Conservation (phyloP, 2,797 vertebrate genomes). For the Hoplostethus atlanticus region DNA sequence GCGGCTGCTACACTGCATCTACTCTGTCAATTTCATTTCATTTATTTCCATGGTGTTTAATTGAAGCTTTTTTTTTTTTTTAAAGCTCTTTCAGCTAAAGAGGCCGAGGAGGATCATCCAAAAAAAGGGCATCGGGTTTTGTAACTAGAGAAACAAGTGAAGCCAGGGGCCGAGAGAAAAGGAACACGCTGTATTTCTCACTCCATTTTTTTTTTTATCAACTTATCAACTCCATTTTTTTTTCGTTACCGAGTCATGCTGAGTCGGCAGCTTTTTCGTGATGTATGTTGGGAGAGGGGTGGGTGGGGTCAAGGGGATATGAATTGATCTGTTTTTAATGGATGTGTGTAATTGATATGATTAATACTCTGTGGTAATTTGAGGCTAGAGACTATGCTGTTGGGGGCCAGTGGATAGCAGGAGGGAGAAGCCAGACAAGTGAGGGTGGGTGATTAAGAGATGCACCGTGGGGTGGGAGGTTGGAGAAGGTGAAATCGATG, state of each 20-base stretch:
- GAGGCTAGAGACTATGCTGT: slow-evolving; percentile 55
- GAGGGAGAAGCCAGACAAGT: slow-evolving; percentile 56
- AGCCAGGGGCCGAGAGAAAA: slow-evolving; percentile 35
- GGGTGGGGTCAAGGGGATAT: slow-evolving; percentile 64
- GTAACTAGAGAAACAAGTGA: slow-evolving; percentile 54
- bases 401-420: slow-evolving; percentile 36
- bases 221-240: slow-evolving; percentile 57
- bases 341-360: slow-evolving; percentile 83
- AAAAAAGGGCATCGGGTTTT: slow-evolving; percentile 51
- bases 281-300: slow-evolving; percentile 45
- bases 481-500: slow-evolving; percentile 56
- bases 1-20: slow-evolving; percentile 14
- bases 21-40: slow-evolving; percentile 33
- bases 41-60: slow-evolving; percentile 34
- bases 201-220: slow-evolving; percentile 53
- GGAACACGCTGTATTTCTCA: slow-evolving; percentile 56
- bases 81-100: slow-evolving; percentile 43
- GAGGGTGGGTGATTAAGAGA: slow-evolving; percentile 26
- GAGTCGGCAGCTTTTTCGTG: slow-evolving; percentile 76
- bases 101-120: slow-evolving; percentile 27
- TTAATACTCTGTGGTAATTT: slow-evolving; percentile 74
- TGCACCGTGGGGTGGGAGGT: slow-evolving; percentile 16
- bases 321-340: slow-evolving; percentile 81
- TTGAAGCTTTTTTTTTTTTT: slow-evolving; percentile 36
- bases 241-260: slow-evolving; percentile 73